A percentile compares a stretch with the other conserved stretches of the same genome.
Conservation (phyloP, 2,797 vertebrate genomes). For the Rhinoraja longicauda region DNA sequence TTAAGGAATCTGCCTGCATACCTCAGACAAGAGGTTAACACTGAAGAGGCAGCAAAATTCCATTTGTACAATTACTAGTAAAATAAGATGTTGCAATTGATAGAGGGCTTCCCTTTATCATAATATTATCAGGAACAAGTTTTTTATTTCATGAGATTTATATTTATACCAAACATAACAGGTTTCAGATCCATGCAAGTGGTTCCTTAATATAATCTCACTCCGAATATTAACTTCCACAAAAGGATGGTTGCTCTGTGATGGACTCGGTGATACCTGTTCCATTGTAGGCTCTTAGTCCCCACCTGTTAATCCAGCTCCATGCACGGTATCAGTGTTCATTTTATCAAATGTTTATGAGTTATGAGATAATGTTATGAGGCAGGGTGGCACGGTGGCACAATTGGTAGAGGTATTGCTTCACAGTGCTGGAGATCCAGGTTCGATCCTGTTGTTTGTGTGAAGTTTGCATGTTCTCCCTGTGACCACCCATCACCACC, state of each 20-base stretch:
- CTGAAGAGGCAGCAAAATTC: background rate
- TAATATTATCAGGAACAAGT: background rate
- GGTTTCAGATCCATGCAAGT: no score
- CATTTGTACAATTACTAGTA: background rate
- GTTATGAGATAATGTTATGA: background rate
- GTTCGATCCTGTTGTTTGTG: no score
- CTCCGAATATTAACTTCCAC: background rate
- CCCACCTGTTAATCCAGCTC: background rate
- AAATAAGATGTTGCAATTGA: background rate
- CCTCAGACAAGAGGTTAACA: background rate
- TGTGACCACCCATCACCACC: no score
- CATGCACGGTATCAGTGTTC: background rate
- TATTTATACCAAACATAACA: background rate
- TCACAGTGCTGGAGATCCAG: no score
- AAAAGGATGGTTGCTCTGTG: background rate
- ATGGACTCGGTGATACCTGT: background rate
- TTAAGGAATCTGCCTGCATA: background rate
- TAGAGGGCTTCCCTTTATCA: background rate
- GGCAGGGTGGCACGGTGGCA: no score
- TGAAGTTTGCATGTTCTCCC: no score
- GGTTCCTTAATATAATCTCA: no score
- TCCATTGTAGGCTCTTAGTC: background rate
- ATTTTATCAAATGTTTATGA: background rate
- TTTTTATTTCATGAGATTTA: conserved; percentile 8
- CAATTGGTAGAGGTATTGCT: no score